Conservation (phyloP, 1,140 invertebrate genomes). For the Mamestra configurata region DNA sequence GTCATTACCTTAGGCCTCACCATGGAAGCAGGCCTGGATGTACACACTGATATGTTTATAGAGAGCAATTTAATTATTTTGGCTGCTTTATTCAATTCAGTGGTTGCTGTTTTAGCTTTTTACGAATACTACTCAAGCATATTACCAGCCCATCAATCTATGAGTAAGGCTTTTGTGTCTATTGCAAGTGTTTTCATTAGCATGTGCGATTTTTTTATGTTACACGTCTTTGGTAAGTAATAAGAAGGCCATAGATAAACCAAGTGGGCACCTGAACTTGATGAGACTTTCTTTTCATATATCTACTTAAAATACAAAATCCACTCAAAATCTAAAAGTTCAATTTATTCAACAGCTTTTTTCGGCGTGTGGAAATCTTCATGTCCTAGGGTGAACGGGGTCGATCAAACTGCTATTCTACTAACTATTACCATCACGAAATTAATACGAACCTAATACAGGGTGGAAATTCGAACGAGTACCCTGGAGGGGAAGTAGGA, state of each 20-base stretch:
- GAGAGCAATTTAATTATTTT: slow-evolving; percentile 61
- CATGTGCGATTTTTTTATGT: slow-evolving; percentile 62
- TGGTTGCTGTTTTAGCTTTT: slow-evolving; percentile 62
- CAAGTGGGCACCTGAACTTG: too few relatives aligned
- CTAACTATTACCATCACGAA: too few relatives aligned
- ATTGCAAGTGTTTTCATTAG: slow-evolving; percentile 60
- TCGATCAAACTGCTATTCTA: too few relatives aligned
- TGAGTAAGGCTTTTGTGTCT: slow-evolving; percentile 66
- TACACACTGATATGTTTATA: slow-evolving; percentile 61
- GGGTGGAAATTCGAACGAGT: too few relatives aligned
- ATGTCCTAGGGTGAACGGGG: too few relatives aligned
- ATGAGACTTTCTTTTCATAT: too few relatives aligned
- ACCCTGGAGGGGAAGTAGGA: too few relatives aligned
- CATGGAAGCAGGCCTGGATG: slow-evolving; percentile 67
- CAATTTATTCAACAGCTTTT: too few relatives aligned
- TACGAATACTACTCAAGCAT: slow-evolving; percentile 57
- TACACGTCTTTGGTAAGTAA: neutral
- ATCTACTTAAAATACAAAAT: too few relatives aligned
- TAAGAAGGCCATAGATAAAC: neutral
- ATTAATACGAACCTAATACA: too few relatives aligned
- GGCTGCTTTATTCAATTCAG: slow-evolving; percentile 61
- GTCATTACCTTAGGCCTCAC: slow-evolving; percentile 68
- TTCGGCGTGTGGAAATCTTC: too few relatives aligned
- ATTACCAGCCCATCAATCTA: slow-evolving; percentile 51
- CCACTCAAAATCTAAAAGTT: too few relatives aligned